phyloP scores from a whole-genome alignment of 2,113 vertebrate genomes.

The Pteropus alecto region DNA sequence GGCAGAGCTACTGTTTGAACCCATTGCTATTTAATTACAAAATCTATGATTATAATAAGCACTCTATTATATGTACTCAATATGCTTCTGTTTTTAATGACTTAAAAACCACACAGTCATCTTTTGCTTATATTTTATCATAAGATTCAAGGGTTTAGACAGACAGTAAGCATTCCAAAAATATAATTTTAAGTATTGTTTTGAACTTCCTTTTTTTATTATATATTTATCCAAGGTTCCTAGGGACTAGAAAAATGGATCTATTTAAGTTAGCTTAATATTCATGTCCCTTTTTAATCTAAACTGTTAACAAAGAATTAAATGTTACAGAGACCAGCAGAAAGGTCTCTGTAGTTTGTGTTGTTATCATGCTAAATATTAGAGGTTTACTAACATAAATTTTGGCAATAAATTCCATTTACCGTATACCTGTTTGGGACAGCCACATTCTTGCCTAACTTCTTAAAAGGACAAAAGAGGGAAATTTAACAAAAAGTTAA shows the following conservation, averaged over 20 bases:
- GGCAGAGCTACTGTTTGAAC: background rate
- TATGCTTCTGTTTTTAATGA: background rate
- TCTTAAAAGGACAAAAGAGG: background rate
- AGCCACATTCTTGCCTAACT: background rate
- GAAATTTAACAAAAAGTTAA: background rate
- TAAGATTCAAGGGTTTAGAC: background rate
- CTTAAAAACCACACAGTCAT: background rate
- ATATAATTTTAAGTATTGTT: background rate
- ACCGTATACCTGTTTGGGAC: background rate
- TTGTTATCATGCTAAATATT: background rate
- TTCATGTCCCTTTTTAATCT: background rate
- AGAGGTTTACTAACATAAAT: background rate
- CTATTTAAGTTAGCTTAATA: background rate
- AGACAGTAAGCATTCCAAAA: background rate
- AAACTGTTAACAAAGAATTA: background rate
- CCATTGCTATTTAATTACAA: background rate
- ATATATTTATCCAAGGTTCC: background rate
- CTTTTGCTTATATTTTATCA: background rate
- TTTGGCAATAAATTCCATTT: background rate
- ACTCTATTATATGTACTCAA: background rate
- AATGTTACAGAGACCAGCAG: background rate
- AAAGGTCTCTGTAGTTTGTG: background rate
- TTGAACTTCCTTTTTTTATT: background rate
- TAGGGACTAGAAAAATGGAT: background rate
- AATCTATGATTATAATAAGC: background rate